Base-by-base conservation (phyloP, 2,888 invertebrate species). In the Ophion ellenae region DNA sequence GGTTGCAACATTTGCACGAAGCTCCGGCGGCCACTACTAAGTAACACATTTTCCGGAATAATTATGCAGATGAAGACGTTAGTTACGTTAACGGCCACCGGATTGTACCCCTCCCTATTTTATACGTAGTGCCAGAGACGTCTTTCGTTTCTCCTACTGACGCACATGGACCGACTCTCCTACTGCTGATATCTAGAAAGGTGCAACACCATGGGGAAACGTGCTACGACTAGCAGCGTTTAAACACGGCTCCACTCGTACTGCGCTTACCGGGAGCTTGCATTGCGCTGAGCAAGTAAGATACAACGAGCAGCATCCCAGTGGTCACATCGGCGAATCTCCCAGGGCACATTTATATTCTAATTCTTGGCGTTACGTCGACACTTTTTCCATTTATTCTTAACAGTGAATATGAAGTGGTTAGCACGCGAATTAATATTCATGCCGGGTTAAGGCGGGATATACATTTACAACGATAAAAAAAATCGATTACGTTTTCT, bases 31-130 rank as follows among this genome's bases (percentile, higher is more conserved):
- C 76, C 83, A 77, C 89, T 86, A 87, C 88, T 90, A 92, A 92
- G 91, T 92, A 91, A 92, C 91, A 90, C 90, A 91, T 91, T 92
- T 92, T 91, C 90, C 90, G 83, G 91, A 91, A 93, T 93, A 93
- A 93, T 93, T 93, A 93, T 93, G 93, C 89, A 92, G 92, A 92
- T 92, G 91, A 92, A 92, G 90, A 90, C 90, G 92, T 92, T 93
- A 92, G 92, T 93, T 93, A 91, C 91, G 92, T 92, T 92, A 91
- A 92, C 91, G 87, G 87, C 84, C n/a, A 20, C 24, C 88, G 89
- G 89, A 17, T 14, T 17, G 89, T 70, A 75, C 36, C 28, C 64
- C 69, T 47, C 36, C 67, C 76, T 32, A 59, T 40, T 57, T 28
- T 40, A 11, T 17, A 61, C 53, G 85, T 78, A 76, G 84, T 84